A percentile compares a stretch with the other conserved stretches of the same genome.
Evolutionary conservation across 2,888 invertebrate species (phyloP).

Genomic region (Hymenopus coronatus): DNA sequence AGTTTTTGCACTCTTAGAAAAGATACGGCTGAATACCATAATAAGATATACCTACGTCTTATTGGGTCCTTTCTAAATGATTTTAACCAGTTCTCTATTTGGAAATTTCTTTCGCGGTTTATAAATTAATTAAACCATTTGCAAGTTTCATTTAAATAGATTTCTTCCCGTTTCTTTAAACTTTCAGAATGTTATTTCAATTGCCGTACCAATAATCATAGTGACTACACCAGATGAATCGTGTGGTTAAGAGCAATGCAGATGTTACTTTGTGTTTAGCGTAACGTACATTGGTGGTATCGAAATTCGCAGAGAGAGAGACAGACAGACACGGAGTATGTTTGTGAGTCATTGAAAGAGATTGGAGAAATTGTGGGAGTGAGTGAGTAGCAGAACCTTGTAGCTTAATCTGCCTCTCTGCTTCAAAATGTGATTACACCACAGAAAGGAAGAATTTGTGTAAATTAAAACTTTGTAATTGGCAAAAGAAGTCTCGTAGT

Average conservation of each 20-base stretch:
- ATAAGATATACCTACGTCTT: too few species aligned
- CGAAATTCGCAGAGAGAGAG: too few species aligned
- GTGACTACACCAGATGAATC: not conserved
- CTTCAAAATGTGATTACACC: not conserved
- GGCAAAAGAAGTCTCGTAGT: not conserved
- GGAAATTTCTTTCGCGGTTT: too few species aligned
- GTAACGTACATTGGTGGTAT: too few species aligned
- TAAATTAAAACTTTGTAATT: slow-evolving; percentile 17
- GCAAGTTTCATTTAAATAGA: too few species aligned
- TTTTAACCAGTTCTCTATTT: too few species aligned
- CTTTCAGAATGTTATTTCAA: not conserved
- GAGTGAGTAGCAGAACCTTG: not conserved
- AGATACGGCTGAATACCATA: too few species aligned
- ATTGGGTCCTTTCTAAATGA: too few species aligned
- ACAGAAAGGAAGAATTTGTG: slow-evolving; percentile 6
- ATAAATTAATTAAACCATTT: too few species aligned
- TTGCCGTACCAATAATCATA: not conserved
- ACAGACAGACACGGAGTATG: too few species aligned
- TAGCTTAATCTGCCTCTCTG: not conserved
- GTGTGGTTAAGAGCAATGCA: not conserved
- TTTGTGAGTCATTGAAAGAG: not conserved
- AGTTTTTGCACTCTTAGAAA: too few species aligned
- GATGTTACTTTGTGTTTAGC: not conserved
- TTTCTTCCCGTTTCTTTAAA: not conserved
- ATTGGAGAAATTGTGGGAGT: not conserved